phyloP scores from a whole-genome alignment of 2,888 invertebrate genomes.

The Andricus quercusramuli region DNA sequence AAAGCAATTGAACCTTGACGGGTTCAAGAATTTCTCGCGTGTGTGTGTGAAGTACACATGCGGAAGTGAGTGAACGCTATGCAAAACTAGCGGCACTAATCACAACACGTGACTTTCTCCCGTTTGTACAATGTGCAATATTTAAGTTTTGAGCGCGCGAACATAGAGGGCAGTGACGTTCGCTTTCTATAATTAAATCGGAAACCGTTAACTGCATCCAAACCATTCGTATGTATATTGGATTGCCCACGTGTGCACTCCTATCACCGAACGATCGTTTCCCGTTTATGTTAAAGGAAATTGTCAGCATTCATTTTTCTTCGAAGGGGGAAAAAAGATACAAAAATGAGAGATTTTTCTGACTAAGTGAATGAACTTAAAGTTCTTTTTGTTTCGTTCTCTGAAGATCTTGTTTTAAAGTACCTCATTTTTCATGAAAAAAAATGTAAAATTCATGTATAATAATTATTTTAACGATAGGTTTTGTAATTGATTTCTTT shows the following conservation, averaged over 20 bases:
- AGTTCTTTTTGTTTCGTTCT: too few relatives aligned
- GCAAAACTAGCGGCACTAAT: constrained; percentile 51
- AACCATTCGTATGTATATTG: constrained; percentile 17
- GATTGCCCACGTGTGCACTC: not conserved
- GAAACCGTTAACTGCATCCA: constrained; percentile 49
- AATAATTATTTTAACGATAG: too few relatives aligned
- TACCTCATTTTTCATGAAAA: too few relatives aligned
- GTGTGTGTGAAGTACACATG: constrained; percentile 39
- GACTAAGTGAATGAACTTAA: not conserved
- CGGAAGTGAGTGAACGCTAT: constrained; percentile 57
- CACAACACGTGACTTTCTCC: constrained; percentile 63
- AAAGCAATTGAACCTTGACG: not conserved
- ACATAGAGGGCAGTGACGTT: constrained; percentile 51
- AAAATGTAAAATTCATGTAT: too few relatives aligned
- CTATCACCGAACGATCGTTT: not conserved
- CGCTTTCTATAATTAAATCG: constrained; percentile 62
- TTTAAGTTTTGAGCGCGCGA: constrained; percentile 43
- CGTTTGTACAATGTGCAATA: constrained; percentile 37
- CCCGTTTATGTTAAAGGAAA: not conserved
- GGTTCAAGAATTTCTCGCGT: not conserved
- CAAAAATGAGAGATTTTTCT: not conserved
- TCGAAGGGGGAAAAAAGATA: not conserved
- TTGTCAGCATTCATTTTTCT: not conserved
- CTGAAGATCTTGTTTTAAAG: too few relatives aligned
- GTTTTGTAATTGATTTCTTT: too few relatives aligned